Conservation (phyloP, 2,888 invertebrate genomes). For the Leptinotarsa juncta region DNA sequence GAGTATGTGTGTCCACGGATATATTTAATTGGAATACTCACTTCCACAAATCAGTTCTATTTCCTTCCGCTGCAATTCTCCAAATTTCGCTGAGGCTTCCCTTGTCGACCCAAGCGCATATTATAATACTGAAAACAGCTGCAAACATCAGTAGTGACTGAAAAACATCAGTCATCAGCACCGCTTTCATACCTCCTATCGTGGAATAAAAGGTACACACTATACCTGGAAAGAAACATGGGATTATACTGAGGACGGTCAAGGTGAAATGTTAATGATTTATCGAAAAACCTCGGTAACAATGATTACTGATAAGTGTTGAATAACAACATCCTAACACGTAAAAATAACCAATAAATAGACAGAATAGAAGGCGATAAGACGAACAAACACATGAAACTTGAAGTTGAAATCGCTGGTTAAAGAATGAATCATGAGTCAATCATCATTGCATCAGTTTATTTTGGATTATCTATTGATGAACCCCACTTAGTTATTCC, state of each 20-base stretch:
- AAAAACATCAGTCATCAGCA: slow-evolving; percentile 87
- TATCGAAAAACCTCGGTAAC: too few relatives aligned
- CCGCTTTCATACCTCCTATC: slow-evolving; percentile 92
- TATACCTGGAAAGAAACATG: slow-evolving; percentile 65
- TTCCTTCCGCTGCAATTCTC: slow-evolving; percentile 75
- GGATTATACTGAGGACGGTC: neutral
- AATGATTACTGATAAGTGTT: too few relatives aligned
- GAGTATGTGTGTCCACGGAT: neutral
- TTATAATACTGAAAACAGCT: slow-evolving; percentile 82
- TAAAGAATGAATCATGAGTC: too few relatives aligned
- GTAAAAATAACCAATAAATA: too few relatives aligned
- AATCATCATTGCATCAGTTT: too few relatives aligned
- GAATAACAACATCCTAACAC: too few relatives aligned
- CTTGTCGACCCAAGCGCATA: slow-evolving; percentile 76
- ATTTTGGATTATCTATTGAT: too few relatives aligned
- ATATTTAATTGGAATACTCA: slow-evolving; percentile 58
- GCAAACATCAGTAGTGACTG: slow-evolving; percentile 88
- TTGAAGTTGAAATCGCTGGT: too few relatives aligned
- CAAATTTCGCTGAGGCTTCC: slow-evolving; percentile 81
- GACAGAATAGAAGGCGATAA: too few relatives aligned
- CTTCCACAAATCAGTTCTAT: slow-evolving; percentile 78
- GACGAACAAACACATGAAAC: too few relatives aligned
- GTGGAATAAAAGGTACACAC: slow-evolving; percentile 90
- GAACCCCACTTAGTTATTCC: too few relatives aligned
- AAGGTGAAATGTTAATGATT: neutral